A percentile compares a stretch with the other conserved stretches of the same genome.
phyloP scores from a whole-genome alignment of 2,113 vertebrate genomes.

The Myrmophylax atrothorax region DNA sequence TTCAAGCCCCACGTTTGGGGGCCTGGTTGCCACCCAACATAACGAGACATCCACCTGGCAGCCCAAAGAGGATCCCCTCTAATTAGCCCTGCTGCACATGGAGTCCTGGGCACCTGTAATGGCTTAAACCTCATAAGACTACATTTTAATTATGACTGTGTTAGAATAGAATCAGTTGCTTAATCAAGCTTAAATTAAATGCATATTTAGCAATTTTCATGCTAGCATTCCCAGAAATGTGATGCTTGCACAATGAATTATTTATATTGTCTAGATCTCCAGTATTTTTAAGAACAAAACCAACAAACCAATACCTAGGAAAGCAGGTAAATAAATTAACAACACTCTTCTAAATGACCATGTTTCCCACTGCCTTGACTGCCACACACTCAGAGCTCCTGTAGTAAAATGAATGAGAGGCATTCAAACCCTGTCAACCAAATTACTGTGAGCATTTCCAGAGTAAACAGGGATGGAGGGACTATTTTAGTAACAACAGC shows the following conservation, averaged over 20 bases:
- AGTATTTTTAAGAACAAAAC: not conserved
- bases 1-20: not conserved
- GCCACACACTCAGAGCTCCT: not conserved
- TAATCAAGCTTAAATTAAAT: slow-evolving; percentile 63
- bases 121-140: not conserved
- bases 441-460: slow-evolving; percentile 4
- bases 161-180: not conserved
- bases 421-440: not conserved
- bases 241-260: slow-evolving; percentile 37
- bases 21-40: rapidly evolving
- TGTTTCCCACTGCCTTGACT: not conserved
- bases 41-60: not conserved
- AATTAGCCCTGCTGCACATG: not conserved
- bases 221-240: slow-evolving; percentile 10
- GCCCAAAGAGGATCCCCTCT: not conserved
- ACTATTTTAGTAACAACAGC: not conserved
- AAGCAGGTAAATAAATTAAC: not conserved
- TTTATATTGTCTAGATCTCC: not conserved
- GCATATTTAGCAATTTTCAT: slow-evolving; percentile 57
- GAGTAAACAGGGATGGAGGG: not conserved
- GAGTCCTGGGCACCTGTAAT: not conserved
- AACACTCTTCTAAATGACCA: not conserved
- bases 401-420: not conserved
- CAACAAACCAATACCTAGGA: not conserved
- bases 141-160: slow-evolving; percentile 9